Conservation (phyloP, 2,888 invertebrate species). For the Tetragonula carbonaria region DNA sequence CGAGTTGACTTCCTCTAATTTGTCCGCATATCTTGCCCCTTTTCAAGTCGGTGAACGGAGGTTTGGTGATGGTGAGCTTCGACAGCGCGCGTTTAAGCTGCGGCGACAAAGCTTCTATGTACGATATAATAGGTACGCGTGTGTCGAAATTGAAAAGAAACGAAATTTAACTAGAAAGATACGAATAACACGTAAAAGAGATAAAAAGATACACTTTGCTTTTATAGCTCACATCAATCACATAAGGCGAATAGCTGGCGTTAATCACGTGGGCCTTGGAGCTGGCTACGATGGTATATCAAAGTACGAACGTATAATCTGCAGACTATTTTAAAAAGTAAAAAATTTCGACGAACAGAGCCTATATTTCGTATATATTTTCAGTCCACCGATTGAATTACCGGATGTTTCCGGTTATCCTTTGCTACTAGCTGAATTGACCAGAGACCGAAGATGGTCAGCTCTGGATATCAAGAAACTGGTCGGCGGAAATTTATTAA, state of each 20-base stretch:
- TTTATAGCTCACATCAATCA: slow-evolving; percentile 87
- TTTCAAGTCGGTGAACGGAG: slow-evolving; percentile 87
- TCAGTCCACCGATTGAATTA: slow-evolving; percentile 85
- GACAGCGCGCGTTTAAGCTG: slow-evolving; percentile 87
- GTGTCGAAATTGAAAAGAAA: not conserved
- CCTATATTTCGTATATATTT: slow-evolving; percentile 2
- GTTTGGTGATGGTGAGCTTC: slow-evolving; percentile 89
- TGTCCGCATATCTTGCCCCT: not conserved
- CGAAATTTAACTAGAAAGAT: no score
- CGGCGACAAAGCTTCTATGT: slow-evolving; percentile 86
- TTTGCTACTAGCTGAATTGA: slow-evolving; percentile 87
- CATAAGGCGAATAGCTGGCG: slow-evolving; percentile 87
- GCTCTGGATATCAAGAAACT: slow-evolving; percentile 86
- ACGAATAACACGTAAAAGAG: not conserved
- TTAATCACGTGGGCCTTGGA: slow-evolving; percentile 88
- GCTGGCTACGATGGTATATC: slow-evolving; percentile 86
- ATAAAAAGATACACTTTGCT: slow-evolving; percentile 7
- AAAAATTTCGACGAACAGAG: not conserved
- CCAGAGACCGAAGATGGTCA: slow-evolving; percentile 86
- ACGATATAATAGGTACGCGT: slow-evolving; percentile 86
- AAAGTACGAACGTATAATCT: slow-evolving; percentile 76
- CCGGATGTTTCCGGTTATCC: slow-evolving; percentile 87
- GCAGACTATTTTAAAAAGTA: not conserved
- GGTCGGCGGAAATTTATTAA: slow-evolving; percentile 86
- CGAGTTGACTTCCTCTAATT: no score